phyloP scores from a whole-genome alignment of 2,888 invertebrate species.

The Xestoiulus laeticollis region DNA sequence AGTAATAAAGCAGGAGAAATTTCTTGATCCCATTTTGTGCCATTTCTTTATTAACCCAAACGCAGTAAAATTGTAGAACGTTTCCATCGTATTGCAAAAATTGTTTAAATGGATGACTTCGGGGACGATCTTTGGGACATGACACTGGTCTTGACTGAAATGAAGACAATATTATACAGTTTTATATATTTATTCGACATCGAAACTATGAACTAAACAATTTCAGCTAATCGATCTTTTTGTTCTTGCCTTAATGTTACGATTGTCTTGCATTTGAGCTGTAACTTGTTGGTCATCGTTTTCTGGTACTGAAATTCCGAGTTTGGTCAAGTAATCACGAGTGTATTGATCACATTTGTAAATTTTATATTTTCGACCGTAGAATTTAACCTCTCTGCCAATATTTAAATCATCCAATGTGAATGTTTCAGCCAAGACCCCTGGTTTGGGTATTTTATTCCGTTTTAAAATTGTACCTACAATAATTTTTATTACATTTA shows the following conservation, averaged over 20 bases:
- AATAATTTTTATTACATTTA: conserved; percentile 57
- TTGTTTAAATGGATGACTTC: conserved; percentile 74
- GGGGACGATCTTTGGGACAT: conserved; percentile 29
- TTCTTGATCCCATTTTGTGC: conserved; percentile 77
- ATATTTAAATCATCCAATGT: conserved; percentile 84
- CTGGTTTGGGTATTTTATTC: conserved; percentile 80
- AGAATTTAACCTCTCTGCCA: conserved; percentile 80
- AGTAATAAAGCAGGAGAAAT: conserved; percentile 82
- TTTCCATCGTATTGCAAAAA: conserved; percentile 83
- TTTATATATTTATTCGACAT: no score
- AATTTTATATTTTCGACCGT: conserved; percentile 82
- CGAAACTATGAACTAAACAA: no score
- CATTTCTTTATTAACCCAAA: conserved; percentile 83
- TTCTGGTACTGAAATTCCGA: conserved; percentile 77
- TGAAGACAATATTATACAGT: no score
- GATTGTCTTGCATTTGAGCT: background rate
- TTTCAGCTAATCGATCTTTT: no score
- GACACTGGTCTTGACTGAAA: conserved; percentile 41
- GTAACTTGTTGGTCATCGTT: background rate
- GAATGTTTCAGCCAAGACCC: conserved; percentile 68
- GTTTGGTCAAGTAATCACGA: conserved; percentile 80
- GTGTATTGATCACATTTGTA: conserved; percentile 86
- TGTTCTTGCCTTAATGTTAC: background rate
- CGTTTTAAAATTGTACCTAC: conserved; percentile 81
- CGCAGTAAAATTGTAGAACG: conserved; percentile 80